These are phyloP conservation scores for Ypsolopha scabrella DNA, from an alignment of 2,888 invertebrate genomes.

Conservation along the genomic window DNA sequence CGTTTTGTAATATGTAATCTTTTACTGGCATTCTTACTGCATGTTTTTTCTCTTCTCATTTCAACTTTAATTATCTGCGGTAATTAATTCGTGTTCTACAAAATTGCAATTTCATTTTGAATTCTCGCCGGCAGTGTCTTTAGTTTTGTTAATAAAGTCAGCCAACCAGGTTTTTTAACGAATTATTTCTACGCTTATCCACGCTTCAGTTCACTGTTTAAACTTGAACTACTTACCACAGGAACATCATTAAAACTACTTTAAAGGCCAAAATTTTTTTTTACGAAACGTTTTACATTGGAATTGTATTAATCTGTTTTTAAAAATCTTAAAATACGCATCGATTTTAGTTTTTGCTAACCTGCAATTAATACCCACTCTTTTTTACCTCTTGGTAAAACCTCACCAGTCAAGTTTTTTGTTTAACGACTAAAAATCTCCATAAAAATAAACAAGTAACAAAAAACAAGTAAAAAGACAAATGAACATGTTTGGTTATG, in stretches of 20 bases:
- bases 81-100: no score
- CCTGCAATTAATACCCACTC: not conserved
- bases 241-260: not conserved
- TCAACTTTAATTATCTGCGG: no score
- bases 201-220: not conserved
- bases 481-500: slow-evolving; percentile 14
- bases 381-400: not conserved
- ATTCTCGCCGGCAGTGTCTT: no score
- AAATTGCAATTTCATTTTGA: no score
- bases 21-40: not conserved
- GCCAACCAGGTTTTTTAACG: no score
- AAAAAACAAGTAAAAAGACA: slow-evolving; percentile 8
- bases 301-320: no score
- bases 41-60: no score
- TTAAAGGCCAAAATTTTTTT: no score
- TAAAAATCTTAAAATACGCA: no score
- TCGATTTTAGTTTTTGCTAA: not conserved
- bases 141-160: no score
- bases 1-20: not conserved
- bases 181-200: not conserved
- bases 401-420: not conserved
- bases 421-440: not conserved
- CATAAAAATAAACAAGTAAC: slow-evolving; percentile 8
- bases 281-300: no score
- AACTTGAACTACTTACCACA: not conserved